A percentile compares a stretch with the other conserved stretches of the same genome.
Conservation (phyloP, 2,113 vertebrate species). For the Apeltes quadracus region DNA sequence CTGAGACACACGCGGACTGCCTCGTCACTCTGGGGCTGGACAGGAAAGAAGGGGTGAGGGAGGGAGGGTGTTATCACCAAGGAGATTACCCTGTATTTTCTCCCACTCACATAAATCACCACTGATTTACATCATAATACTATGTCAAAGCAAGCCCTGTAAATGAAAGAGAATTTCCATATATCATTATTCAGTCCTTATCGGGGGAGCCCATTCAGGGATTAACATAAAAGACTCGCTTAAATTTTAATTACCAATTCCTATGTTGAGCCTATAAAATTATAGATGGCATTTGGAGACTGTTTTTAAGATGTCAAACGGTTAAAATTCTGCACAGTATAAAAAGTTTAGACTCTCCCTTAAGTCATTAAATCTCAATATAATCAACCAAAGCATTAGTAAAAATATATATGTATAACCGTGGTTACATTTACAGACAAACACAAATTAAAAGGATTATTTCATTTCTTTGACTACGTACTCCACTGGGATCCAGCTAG, state of each 20-base stretch:
- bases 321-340: slow-evolving; percentile 24
- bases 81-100: slow-evolving; percentile 77
- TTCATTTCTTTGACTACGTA: background rate
- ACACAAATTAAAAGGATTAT: background rate
- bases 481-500: too few species aligned
- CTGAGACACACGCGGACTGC: slow-evolving; percentile 83
- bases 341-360: slow-evolving; percentile 21
- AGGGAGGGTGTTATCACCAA: slow-evolving; percentile 74
- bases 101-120: slow-evolving; percentile 64
- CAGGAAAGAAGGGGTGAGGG: slow-evolving; percentile 35
- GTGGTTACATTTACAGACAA: background rate
- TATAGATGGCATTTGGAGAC: slow-evolving; percentile 41
- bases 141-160: slow-evolving; percentile 58
- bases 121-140: slow-evolving; percentile 80
- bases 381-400: slow-evolving; percentile 23
- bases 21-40: slow-evolving; percentile 84
- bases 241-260: slow-evolving; percentile 71
- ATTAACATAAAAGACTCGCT: slow-evolving; percentile 68
- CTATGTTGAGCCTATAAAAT: slow-evolving; percentile 55
- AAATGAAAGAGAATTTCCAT: slow-evolving; percentile 72
- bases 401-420: too few species aligned
- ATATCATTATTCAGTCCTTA: slow-evolving; percentile 71
- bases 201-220: slow-evolving; percentile 64
- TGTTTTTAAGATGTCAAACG: slow-evolving; percentile 31
- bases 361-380: slow-evolving; percentile 15